Evolutionary conservation across 2,113 vertebrate genomes (phyloP).

Genomic region (Alexandromys fortis): DNA sequence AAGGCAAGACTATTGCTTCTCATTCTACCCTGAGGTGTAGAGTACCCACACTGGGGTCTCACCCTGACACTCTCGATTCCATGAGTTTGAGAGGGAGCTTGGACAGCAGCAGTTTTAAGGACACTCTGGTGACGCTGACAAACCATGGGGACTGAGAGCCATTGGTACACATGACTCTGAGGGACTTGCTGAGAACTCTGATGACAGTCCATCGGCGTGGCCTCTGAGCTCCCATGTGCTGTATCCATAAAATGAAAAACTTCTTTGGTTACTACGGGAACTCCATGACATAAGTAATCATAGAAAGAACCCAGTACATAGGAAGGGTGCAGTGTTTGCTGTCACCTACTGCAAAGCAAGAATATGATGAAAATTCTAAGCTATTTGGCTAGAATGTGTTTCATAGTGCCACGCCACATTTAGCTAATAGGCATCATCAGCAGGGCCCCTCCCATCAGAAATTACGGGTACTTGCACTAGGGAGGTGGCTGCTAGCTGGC

Average conservation of each 20-base stretch:
- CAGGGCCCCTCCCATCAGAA: slow-evolving; percentile 81
- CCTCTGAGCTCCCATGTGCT: neutral
- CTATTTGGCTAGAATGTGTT: neutral
- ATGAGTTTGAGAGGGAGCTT: neutral
- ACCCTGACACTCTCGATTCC: neutral
- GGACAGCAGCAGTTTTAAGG: neutral
- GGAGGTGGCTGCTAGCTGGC: slow-evolving; percentile 76
- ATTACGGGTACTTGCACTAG: slow-evolving; percentile 86
- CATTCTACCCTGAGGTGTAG: neutral
- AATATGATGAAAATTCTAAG: neutral
- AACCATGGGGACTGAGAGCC: neutral
- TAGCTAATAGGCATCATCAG: slow-evolving; percentile 1
- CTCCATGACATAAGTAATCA: neutral
- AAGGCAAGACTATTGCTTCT: neutral
- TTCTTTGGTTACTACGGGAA: neutral
- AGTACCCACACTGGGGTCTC: neutral
- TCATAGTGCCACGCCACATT: neutral
- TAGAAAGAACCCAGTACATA: neutral
- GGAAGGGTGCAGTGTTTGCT: neutral
- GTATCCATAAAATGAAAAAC: neutral
- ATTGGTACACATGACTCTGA: neutral
- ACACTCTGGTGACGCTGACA: neutral
- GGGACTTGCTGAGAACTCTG: neutral
- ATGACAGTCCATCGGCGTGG: neutral
- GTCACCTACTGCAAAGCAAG: neutral